These are phyloP conservation scores for Aphelinus atriplicis DNA, from an alignment of 1,140 invertebrate species.

Conservation along the genomic window DNA sequence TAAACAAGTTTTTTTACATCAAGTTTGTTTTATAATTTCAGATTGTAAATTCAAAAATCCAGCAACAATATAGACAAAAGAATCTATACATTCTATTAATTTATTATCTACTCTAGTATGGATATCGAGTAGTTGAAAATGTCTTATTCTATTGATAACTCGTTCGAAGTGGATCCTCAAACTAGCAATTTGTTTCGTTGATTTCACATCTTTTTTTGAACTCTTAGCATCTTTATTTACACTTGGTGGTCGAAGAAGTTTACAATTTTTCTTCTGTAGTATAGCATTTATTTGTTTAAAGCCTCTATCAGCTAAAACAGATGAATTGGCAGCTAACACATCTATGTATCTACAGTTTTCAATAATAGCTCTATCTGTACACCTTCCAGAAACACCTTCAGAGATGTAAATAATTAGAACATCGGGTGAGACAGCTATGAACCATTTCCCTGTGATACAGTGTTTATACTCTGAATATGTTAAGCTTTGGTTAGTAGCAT, in stretches of 20 bases:
- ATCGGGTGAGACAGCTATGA: conserved; percentile 58
- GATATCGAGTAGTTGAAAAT: conserved; percentile 55
- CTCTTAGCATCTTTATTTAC: conserved; percentile 51
- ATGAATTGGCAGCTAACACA: conserved; percentile 40
- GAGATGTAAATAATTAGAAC: conserved; percentile 60
- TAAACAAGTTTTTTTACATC: conserved; percentile 2
- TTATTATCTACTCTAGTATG: conserved; percentile 51
- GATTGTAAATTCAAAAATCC: conserved; percentile 56
- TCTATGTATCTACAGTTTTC: conserved; percentile 51
- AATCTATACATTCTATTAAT: conserved; percentile 47
- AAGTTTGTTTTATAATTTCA: conserved; percentile 43
- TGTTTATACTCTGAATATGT: conserved; percentile 64
- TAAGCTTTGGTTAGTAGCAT: conserved; percentile 54
- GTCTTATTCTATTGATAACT: conserved; percentile 54
- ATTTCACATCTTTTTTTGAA: conserved; percentile 50
- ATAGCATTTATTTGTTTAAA: no score
- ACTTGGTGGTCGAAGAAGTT: conserved; percentile 56
- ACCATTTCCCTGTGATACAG: conserved; percentile 61
- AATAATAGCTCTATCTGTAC: conserved; percentile 52
- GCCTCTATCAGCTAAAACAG: no score
- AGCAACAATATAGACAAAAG: no score
- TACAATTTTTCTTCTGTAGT: conserved; percentile 34
- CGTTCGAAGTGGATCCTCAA: conserved; percentile 59
- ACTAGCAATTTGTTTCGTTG: conserved; percentile 57
- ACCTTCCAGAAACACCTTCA: conserved; percentile 55